Conservation (phyloP, 2,888 invertebrate species). For the Labia minor region DNA sequence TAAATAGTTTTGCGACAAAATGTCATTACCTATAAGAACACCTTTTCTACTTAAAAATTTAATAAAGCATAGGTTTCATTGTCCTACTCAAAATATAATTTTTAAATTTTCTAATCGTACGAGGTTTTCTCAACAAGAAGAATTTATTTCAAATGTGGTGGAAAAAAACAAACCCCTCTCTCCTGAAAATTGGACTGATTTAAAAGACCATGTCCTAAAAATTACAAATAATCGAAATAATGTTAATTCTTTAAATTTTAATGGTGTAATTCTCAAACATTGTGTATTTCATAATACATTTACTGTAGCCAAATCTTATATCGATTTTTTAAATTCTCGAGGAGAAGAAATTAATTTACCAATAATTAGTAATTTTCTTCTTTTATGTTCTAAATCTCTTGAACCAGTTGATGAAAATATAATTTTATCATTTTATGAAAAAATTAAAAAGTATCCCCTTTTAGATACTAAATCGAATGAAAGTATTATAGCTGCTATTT, state of each 20-base stretch:
- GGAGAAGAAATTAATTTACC: constrained; percentile 46
- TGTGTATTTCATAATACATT: constrained; percentile 40
- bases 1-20: no score
- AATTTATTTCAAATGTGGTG: neutral
- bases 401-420: constrained; percentile 40
- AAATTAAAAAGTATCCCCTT: constrained; percentile 44
- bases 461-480: constrained; percentile 52
- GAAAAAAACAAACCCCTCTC: constrained; percentile 16
- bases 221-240: constrained; percentile 32
- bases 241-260: constrained; percentile 44
- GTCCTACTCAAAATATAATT: no score
- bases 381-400: constrained; percentile 38
- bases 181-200: constrained; percentile 33
- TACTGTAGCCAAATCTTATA: constrained; percentile 45
- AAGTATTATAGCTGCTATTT: constrained; percentile 49
- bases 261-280: constrained; percentile 47
- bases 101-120: neutral
- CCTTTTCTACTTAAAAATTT: no score
- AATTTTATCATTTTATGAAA: constrained; percentile 43
- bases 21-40: no score
- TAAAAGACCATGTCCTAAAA: constrained; percentile 39
- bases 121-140: neutral
- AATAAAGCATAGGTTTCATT: no score
- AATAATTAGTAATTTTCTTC: constrained; percentile 46
- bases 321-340: constrained; percentile 42